Conservation (phyloP, 1,140 invertebrate genomes). For the Scaptodrosophila lebanonensis region DNA sequence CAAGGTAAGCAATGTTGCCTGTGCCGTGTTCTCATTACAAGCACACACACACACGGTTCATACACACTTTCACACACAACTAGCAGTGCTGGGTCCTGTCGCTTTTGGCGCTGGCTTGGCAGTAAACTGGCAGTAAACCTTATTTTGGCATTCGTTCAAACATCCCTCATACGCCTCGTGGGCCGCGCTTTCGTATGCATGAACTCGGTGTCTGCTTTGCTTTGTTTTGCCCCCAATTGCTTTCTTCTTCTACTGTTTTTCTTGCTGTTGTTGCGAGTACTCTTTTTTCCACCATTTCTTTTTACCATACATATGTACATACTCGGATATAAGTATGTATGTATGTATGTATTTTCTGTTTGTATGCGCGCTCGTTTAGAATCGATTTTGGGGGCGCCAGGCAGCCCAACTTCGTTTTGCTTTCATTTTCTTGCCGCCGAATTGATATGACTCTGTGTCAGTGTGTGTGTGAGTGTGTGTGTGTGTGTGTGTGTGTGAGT, state of each 20-base stretch:
- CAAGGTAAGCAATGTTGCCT: too few relatives aligned
- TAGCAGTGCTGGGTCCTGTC: conserved; percentile 11
- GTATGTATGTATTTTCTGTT: conserved; percentile 33
- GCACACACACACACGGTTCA: too few relatives aligned
- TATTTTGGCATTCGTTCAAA: conserved; percentile 54
- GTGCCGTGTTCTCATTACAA: too few relatives aligned
- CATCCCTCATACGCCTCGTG: conserved; percentile 20
- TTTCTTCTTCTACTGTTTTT: conserved; percentile 5
- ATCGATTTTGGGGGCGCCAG: conserved; percentile 75
- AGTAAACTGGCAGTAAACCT: too few relatives aligned
- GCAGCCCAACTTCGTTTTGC: conserved; percentile 44
- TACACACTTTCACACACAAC: background rate
- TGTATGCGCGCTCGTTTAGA: conserved; percentile 61
- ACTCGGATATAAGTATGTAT: too few relatives aligned
- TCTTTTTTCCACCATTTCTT: conserved; percentile 17
- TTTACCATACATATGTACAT: conserved; percentile 20
- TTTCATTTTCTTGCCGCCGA: too few relatives aligned
- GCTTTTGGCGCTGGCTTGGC: conserved; percentile 61
- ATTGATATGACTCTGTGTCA: conserved; percentile 5
- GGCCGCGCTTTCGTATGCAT: conserved; percentile 15
- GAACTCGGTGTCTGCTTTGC: background rate
- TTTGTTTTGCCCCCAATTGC: background rate
- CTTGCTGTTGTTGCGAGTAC: conserved; percentile 6
- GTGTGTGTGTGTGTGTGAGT: conserved; percentile 17
- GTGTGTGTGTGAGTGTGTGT: conserved; percentile 6